Base-by-base conservation (phyloP, 1,140 invertebrate genomes). In the Hyphantria cunea region DNA sequence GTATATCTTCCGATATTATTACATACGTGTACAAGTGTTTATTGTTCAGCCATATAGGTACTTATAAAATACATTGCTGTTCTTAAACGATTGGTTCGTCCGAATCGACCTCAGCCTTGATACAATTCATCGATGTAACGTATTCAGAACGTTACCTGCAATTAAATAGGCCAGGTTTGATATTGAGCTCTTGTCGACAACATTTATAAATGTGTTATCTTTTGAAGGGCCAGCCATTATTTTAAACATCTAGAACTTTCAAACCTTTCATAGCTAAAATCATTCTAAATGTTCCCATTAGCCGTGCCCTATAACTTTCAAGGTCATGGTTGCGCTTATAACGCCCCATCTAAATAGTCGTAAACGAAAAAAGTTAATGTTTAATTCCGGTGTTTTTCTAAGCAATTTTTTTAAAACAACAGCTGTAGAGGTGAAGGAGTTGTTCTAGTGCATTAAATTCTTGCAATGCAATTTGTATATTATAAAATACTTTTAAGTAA, bases 51-150 rank as follows among this genome's bases (percentile, higher is more conserved):
- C 31, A n/a, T n/a, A n/a, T n/a, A n/a, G n/a, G 13, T 11, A 25
- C n/a, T 12, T 49, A 25, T 42, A 45, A 45, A 52, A 47, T 62
- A 25, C 66, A 64, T 72, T 68, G 72, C 67, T 63, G 56, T 72
- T 70, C 55, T 50, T 41, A 54, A 45, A 61, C 34, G 56, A 48
- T 56, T 41, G 33, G 0, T 56, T 63, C 41, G 72, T 72, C 72
- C 69, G 64, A 55, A 31, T 44, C 64, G 64, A 64, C 64, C 64
- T 74, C 56, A 50, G 14, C 53, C 25, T 41, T 15, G 11, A 25
- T 41, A 53, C 37, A 41, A n/a, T 53, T 34, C 51, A 42, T 53
- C 17, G 15, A 42, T 17, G 6, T 10, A 53, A 14, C 13, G 11
- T 25, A 51, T 51, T 51, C 6, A 51, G 8, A 52, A 25, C 6